Evolutionary conservation across 2,113 vertebrate species (phyloP), one percentile per base, ranked within the genome.

Genomic region (Carollia perspicillata): DNA sequence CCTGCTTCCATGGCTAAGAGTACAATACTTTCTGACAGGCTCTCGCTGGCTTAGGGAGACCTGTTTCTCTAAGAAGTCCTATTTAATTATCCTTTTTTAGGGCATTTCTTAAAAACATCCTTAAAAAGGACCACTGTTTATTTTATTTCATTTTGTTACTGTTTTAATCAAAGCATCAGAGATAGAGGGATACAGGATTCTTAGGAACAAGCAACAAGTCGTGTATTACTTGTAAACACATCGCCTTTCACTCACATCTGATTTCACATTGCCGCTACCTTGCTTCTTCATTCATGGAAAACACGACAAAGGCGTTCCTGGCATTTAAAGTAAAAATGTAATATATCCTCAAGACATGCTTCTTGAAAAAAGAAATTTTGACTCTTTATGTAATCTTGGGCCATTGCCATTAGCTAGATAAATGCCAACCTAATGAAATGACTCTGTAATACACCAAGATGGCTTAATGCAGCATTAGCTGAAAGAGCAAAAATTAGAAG

Each of bases 341-440:
- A 95, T 83, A 89, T 55, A 93, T 40, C n/a, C 40, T 96, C 55
- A 86, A 7, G 49, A 92, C 78, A 78, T 91, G 94, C 81, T 90
- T 93, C 74, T 86, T 69, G 49, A 51, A 86, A 92, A 94, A 90
- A 78, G 17, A 79, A 94, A 90, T 77, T 83, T 84, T 71, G 74
- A 95, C 68, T 95, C 81, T 90, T 72, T 68, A 44, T 85, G 30
- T 55, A 90, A 95, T 97, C 93, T 95, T 96, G 94, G 93, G 89
- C 95, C 49, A 58, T 13, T 65, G 83, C 91, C 97, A 96, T 96
- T 96, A 97, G 78, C 94, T 95, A 95, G 93, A 97, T 95, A 96
- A 97, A 97, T 83, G 93, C 81, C 85, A 94, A 94, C 63, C 80
- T 97, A 97, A 97, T 97, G 93, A 97, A 97, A 97, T 55, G 96